Conservation (phyloP, 2,113 vertebrate genomes). For the Mormyrus iriodes region DNA sequence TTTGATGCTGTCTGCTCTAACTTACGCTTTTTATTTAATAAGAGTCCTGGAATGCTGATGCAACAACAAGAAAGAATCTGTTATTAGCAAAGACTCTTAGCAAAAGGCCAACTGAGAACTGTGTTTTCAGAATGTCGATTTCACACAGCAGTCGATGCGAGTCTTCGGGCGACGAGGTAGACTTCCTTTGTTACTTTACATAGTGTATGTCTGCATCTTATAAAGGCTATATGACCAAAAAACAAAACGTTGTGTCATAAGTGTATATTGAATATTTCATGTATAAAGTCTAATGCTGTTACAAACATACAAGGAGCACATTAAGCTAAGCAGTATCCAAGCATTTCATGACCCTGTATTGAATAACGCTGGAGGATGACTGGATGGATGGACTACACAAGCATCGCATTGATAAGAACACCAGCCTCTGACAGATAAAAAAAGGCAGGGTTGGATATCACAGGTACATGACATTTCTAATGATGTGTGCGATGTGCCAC, state of each 20-base stretch:
- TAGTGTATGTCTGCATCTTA: neutral
- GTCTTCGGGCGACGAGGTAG: neutral
- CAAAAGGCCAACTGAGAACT: neutral
- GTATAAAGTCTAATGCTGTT: neutral
- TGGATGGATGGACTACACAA: neutral
- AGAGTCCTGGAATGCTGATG: slow-evolving; percentile 22
- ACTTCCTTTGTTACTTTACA: neutral
- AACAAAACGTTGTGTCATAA: neutral
- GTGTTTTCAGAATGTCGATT: neutral
- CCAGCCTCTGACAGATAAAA: neutral
- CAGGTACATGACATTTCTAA: neutral
- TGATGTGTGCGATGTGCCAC: neutral
- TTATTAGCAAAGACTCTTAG: neutral
- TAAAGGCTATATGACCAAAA: neutral
- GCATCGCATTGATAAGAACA: neutral
- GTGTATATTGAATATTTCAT: neutral
- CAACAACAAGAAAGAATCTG: slow-evolving; percentile 18
- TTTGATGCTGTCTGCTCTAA: neutral
- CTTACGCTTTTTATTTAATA: slow-evolving; percentile 17
- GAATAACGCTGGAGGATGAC: neutral
- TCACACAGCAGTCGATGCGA: neutral
- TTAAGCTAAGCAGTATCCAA: neutral
- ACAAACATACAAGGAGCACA: neutral
- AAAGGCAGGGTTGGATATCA: neutral
- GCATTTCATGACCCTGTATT: neutral